phyloP scores from a whole-genome alignment of 2,797 vertebrate genomes.

The Eleutherodactylus coqui region DNA sequence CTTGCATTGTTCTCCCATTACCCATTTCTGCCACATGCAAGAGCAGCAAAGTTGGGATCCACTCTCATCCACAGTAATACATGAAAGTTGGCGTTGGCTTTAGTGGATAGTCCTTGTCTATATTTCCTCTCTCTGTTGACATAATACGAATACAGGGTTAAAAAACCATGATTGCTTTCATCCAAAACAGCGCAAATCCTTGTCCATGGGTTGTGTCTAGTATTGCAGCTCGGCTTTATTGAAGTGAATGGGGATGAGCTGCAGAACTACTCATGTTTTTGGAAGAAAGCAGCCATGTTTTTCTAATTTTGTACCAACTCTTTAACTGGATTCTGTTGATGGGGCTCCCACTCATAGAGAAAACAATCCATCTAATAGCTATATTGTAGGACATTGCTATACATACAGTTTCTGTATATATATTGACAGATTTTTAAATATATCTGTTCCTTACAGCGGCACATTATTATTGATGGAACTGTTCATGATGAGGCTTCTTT shows the following conservation, averaged over 20 bases:
- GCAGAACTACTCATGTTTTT: background rate
- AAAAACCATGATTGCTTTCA: background rate
- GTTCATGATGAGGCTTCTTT: background rate
- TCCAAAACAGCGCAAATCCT: background rate
- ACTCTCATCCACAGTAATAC: slow-evolving; percentile 26
- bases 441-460: background rate
- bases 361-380: too few relatives aligned
- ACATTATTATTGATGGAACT: background rate
- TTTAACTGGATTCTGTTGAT: background rate
- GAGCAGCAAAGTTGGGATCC: slow-evolving; percentile 32
- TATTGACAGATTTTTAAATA: background rate
- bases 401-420: too few relatives aligned
- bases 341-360: too few relatives aligned
- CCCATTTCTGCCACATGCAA: slow-evolving; percentile 25
- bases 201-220: background rate
- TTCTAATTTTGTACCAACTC: background rate
- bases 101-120: background rate
- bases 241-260: background rate
- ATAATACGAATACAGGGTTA: background rate
- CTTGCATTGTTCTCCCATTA: slow-evolving; percentile 32
- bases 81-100: background rate
- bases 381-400: background rate
- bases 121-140: too few relatives aligned
- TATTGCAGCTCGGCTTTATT: background rate
- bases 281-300: background rate